Evolutionary conservation across 2,888 invertebrate genomes (phyloP).

Genomic region (Hylaea fasciaria): DNA sequence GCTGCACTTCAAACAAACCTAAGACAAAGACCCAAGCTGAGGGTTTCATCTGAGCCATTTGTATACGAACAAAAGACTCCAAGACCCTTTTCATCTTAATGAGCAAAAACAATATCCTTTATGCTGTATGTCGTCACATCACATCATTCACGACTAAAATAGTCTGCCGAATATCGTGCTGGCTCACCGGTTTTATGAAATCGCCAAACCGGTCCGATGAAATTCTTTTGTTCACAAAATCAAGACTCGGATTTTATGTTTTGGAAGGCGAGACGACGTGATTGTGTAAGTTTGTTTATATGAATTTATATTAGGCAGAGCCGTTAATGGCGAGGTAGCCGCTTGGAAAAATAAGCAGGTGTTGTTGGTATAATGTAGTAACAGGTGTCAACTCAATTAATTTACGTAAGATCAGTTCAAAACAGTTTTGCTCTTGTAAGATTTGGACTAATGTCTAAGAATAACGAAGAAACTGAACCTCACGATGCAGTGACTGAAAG

Average conservation of each 20-base stretch:
- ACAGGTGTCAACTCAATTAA: conserved; percentile 1
- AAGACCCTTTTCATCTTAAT: conserved; percentile 41
- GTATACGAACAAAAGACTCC: conserved; percentile 47
- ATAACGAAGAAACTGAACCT: background rate
- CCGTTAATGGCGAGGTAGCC: conserved; percentile 19
- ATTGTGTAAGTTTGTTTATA: conserved; percentile 51
- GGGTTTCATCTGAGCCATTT: conserved; percentile 34
- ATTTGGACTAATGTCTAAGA: background rate
- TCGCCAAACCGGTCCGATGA: conserved; percentile 57
- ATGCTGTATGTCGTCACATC: conserved; percentile 45
- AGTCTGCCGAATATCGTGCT: conserved; percentile 52
- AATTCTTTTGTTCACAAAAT: conserved; percentile 54
- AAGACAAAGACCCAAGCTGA: conserved; percentile 35
- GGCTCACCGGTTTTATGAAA: conserved; percentile 46
- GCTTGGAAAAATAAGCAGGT: conserved; percentile 32
- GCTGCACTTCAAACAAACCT: conserved; percentile 45
- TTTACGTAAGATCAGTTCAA: background rate
- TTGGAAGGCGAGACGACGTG: conserved; percentile 39
- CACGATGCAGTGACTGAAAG: background rate
- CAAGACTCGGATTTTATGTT: conserved; percentile 44
- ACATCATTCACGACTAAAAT: conserved; percentile 51
- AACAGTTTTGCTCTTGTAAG: background rate
- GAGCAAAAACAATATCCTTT: conserved; percentile 49
- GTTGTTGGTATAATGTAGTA: too few species aligned
- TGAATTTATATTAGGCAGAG: conserved; percentile 43